Evolutionary conservation across 2,888 invertebrate genomes (phyloP), one percentile per base, ranked within the genome.

Genomic region (Schizotus pectinicornis): DNA sequence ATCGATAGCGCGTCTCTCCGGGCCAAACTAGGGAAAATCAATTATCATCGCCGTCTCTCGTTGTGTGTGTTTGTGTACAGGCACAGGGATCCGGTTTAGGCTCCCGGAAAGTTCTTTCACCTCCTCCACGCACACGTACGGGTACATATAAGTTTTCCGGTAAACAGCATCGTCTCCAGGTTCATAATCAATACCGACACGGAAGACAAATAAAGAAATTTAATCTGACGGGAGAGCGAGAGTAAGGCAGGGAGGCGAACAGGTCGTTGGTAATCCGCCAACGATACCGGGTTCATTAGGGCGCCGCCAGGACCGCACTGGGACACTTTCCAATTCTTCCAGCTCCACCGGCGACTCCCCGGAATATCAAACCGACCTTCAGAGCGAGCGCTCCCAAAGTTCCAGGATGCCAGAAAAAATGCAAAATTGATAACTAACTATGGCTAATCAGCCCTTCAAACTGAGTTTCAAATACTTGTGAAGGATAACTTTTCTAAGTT

Each of bases 241-340:
- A 63, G 65, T 53, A 53, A 59, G 57, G 61, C 55, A 55, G 35
- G 54, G 63, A 59, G 59, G 63, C 58, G 59, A 64, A 54, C 59
- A 62, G 58, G 64, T 71, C 67, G 68, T 72, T 72, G 70, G 70
- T 74, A 74, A 75, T 75, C 74, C 74, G 71, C 65, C 67, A 72
- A 74, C 73, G 75, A 74, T 72, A 68, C 72, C 65, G 65, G 67
- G 69, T 75, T 75, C 74, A 75, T 75, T 75, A 74, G 71, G 67
- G 64, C 64, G 22, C 22, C 5, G 22, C 22, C 22, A 22, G 22
- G 22, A 22, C 22, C 22, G 22, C 22, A 22, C 22, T 22, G 22
- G 22, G 22, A 22, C 22, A 22, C 22, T 22, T 22, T 5, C 22
- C 22, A 5, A 22, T 22, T 22, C 22, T 22, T 22, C 5, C 22